Evolutionary conservation across 2,113 vertebrate species (phyloP).

Genomic region (Crocuta crocuta): DNA sequence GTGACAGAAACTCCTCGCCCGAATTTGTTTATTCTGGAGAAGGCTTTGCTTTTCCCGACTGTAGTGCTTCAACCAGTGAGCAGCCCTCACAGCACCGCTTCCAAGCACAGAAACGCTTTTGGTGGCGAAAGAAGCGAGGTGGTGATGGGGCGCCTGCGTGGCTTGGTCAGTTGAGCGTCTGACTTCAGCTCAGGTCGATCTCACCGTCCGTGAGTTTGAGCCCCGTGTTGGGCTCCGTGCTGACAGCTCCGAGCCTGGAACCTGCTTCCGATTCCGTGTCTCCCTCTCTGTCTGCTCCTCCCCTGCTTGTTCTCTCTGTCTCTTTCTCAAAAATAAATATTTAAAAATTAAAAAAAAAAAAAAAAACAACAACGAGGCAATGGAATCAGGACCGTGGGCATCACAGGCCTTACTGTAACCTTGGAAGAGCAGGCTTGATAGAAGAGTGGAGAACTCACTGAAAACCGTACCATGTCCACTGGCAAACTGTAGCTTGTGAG

Average conservation of each 20-base stretch:
- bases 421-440: background rate
- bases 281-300: too few relatives aligned
- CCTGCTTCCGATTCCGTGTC: too few relatives aligned
- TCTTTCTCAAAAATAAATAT: too few relatives aligned
- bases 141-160: too few relatives aligned
- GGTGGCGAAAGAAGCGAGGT: background rate
- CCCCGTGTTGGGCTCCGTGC: too few relatives aligned
- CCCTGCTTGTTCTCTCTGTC: too few relatives aligned
- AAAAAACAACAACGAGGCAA: background rate
- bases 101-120: background rate
- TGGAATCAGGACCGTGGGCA: background rate
- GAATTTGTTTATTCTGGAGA: background rate
- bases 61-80: background rate
- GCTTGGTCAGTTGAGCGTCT: too few relatives aligned
- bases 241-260: too few relatives aligned
- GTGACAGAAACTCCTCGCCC: background rate
- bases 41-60: background rate
- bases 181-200: too few relatives aligned
- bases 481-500: too few relatives aligned
- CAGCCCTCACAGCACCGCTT: background rate
- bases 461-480: background rate
- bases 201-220: rapidly evolving
- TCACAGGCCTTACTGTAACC: background rate
- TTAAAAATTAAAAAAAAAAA: too few relatives aligned
- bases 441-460: background rate